phyloP scores from a whole-genome alignment of 2,113 vertebrate genomes.

The Pygoscelis antarcticus region DNA sequence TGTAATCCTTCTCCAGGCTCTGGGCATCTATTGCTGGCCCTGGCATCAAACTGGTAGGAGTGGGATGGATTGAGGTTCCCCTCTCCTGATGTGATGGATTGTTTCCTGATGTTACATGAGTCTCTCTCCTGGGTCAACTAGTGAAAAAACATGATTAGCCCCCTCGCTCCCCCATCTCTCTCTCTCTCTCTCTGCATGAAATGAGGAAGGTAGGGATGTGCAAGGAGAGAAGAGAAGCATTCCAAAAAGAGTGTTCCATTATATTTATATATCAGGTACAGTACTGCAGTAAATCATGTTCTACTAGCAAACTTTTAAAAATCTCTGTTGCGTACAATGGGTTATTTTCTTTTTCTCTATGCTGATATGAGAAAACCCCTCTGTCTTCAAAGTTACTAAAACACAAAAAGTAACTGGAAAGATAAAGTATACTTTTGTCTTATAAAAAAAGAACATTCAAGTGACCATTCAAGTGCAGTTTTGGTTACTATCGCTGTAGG shows the following conservation, averaged over 20 bases:
- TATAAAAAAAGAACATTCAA: background rate
- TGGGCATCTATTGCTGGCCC: too few relatives aligned
- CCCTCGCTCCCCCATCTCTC: background rate
- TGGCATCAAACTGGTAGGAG: too few relatives aligned
- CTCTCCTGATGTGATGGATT: too few relatives aligned
- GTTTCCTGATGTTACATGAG: background rate
- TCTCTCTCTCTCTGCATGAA: background rate
- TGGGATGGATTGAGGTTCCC: too few relatives aligned
- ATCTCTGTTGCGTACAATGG: background rate
- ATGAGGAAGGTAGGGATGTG: accelerated
- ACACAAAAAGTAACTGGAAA: background rate
- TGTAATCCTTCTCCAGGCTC: too few relatives aligned
- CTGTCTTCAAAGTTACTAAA: background rate
- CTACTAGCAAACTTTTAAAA: background rate
- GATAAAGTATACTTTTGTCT: background rate
- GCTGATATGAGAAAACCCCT: background rate
- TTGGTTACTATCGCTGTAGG: background rate
- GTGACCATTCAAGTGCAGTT: background rate
- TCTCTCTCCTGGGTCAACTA: background rate
- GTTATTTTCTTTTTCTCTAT: background rate
- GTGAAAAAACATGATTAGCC: background rate
- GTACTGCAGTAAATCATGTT: background rate
- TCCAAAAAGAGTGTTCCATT: background rate
- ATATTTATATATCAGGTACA: background rate
- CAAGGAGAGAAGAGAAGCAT: background rate